Percentiles rank a stretch among this genome's conserved stretches.
Conservation (phyloP, 2,113 vertebrate species). For the Pseudorasbora parva region DNA sequence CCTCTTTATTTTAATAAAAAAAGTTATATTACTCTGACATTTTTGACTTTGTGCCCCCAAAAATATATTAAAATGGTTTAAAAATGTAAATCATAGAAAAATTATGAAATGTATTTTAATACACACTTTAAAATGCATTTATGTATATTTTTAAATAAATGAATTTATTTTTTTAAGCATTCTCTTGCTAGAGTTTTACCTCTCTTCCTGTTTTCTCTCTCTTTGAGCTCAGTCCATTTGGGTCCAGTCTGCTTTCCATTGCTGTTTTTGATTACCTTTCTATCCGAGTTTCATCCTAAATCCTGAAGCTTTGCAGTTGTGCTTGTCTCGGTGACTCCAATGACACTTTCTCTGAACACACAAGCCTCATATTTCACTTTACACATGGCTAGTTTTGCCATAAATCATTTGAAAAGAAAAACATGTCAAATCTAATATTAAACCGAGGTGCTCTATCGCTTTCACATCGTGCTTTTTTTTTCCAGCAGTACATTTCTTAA, state of each 20-base stretch:
- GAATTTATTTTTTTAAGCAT: not conserved
- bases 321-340: constrained; percentile 64
- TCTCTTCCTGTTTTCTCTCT: constrained; percentile 9
- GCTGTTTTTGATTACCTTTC: constrained; percentile 43
- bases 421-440: constrained; percentile 71
- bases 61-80: not conserved
- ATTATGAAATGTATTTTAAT: no score
- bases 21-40: not conserved
- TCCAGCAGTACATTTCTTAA: constrained; percentile 40
- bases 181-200: not conserved
- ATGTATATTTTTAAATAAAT: not conserved
- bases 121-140: no score
- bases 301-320: constrained; percentile 64
- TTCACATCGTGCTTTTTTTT: constrained; percentile 49
- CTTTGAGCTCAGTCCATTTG: constrained; percentile 10
- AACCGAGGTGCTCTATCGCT: constrained; percentile 58
- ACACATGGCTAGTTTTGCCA: constrained; percentile 62
- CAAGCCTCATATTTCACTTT: constrained; percentile 69
- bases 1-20: not conserved
- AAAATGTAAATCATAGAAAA: not conserved
- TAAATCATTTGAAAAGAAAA: constrained; percentile 74
- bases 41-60: not conserved
- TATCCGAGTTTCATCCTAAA: constrained; percentile 58
- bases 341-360: constrained; percentile 68
- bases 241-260: constrained; percentile 24